phyloP scores from a whole-genome alignment of 2,888 invertebrate genomes.

The Heteromyza rotundicornis region DNA sequence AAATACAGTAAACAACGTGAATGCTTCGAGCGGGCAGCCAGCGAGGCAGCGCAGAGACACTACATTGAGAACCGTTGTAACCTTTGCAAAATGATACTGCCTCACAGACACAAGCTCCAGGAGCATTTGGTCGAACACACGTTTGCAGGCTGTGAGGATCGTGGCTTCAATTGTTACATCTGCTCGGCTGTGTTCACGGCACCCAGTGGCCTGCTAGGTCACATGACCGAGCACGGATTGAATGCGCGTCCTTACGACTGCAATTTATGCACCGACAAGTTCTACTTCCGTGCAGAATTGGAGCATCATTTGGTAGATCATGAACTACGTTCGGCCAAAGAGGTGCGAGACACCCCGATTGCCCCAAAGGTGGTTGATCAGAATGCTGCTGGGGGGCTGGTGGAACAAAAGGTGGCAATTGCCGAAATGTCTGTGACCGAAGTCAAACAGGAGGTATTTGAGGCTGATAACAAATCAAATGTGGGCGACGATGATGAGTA shows the following conservation, averaged over 20 bases:
- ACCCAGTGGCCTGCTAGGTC: conserved; percentile 81
- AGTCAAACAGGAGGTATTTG: conserved; percentile 35
- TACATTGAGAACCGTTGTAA: conserved; percentile 68
- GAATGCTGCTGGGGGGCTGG: not conserved
- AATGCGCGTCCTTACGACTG: conserved; percentile 87
- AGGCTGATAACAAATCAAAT: conserved; percentile 23
- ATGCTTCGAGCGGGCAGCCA: conserved; percentile 23
- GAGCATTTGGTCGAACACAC: conserved; percentile 92
- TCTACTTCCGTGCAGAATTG: conserved; percentile 89
- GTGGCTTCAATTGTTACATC: conserved; percentile 82
- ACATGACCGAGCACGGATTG: conserved; percentile 84
- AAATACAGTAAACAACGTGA: conserved; percentile 39
- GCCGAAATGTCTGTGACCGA: conserved; percentile 24
- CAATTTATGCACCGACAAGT: conserved; percentile 79
- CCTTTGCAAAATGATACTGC: conserved; percentile 78
- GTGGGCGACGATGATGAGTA: conserved; percentile 60
- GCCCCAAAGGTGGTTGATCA: conserved; percentile 19
- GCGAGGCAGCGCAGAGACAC: conserved; percentile 9
- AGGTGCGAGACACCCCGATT: conserved; percentile 9
- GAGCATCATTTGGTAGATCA: conserved; percentile 81
- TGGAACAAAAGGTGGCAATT: not conserved
- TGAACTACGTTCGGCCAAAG: conserved; percentile 55
- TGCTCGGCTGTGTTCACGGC: conserved; percentile 87
- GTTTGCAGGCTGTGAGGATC: conserved; percentile 81
- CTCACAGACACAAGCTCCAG: conserved; percentile 82